Conservation (phyloP, 2,797 vertebrate genomes). For the Pantherophis alleghaniensis region DNA sequence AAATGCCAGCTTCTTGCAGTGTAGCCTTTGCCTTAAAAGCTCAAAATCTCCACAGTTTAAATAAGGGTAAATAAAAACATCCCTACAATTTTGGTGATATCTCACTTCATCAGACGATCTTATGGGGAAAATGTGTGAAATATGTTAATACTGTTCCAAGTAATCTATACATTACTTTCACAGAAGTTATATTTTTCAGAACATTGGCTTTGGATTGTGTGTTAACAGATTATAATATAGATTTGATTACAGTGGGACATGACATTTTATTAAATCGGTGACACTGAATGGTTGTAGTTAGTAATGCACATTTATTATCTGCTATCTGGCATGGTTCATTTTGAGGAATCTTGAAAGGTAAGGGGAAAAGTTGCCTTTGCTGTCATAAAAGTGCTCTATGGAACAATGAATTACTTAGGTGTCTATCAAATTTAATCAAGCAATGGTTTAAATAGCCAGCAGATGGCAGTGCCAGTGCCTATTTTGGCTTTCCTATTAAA, state of each 20-base stretch:
- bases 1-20: neutral
- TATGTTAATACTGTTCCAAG: neutral
- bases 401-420: neutral
- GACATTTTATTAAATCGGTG: neutral
- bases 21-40: neutral
- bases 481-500: neutral
- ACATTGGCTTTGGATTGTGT: neutral
- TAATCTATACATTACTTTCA: neutral
- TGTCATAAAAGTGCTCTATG: neutral
- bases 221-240: neutral
- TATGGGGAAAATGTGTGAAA: neutral
- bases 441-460: conserved; percentile 20
- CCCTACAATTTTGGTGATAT: neutral
- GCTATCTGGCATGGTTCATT: neutral
- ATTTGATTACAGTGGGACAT: neutral
- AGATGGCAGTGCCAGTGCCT: conserved; percentile 19
- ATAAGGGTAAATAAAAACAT: neutral
- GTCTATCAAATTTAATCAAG: neutral
- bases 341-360: neutral
- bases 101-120: neutral
- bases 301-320: neutral
- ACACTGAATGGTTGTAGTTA: neutral
- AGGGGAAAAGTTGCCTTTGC: neutral
- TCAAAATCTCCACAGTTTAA: neutral
- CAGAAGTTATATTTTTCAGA: neutral